These are phyloP conservation scores for Anas platyrhynchos DNA, from an alignment of 2,113 vertebrate genomes.

Conservation along the genomic window DNA sequence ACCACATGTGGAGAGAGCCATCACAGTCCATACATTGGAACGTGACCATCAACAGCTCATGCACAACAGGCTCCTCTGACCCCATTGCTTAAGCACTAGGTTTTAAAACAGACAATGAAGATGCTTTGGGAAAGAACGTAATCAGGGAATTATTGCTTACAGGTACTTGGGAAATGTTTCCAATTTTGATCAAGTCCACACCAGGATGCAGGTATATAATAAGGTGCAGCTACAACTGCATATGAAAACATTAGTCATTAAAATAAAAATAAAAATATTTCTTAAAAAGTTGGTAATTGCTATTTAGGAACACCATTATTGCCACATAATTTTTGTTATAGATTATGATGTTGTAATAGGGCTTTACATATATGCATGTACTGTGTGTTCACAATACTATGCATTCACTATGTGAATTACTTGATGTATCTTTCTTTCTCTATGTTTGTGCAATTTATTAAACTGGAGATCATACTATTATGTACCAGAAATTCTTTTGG, in stretches of 20 bases:
- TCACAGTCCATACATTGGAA: not conserved
- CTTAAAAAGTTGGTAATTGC: not conserved
- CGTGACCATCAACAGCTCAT: accelerated
- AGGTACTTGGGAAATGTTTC: not conserved
- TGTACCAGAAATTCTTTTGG: constrained; percentile 13
- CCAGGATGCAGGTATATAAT: not conserved
- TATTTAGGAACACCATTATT: not conserved
- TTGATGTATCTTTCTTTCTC: not conserved
- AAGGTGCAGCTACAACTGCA: not conserved
- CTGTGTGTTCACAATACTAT: not conserved
- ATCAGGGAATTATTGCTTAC: not conserved
- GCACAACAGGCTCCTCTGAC: not conserved
- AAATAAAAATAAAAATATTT: not conserved
- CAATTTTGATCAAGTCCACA: not conserved
- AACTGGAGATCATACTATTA: constrained; percentile 24
- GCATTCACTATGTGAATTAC: not conserved
- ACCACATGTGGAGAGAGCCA: not conserved
- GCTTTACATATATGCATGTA: not conserved
- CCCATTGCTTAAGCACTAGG: not conserved
- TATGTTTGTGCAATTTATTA: constrained; percentile 21
- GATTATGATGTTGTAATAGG: not conserved
- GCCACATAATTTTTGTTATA: not conserved
- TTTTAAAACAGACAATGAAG: not conserved
- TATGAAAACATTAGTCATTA: not conserved
- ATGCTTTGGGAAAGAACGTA: not conserved